Percentiles rank a stretch among this genome's conserved stretches.
phyloP scores from a whole-genome alignment of 1,140 invertebrate genomes.

The Drosophila albomicans region DNA sequence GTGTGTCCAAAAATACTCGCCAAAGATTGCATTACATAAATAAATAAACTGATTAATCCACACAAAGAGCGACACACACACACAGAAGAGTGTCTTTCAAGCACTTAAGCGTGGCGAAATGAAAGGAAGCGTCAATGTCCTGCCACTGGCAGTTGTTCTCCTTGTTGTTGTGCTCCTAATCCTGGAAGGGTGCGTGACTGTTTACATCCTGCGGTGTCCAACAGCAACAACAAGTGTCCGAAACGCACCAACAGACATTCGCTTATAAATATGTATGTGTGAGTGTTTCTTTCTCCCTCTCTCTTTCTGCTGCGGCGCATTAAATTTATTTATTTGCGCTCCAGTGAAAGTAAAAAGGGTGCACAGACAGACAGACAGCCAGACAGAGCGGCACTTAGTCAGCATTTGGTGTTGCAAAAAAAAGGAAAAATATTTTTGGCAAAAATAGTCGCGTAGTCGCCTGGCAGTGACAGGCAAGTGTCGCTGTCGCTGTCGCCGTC shows the following conservation, averaged over 20 bases:
- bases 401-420: constrained; percentile 60
- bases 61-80: constrained; percentile 12
- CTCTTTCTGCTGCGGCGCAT: constrained; percentile 41
- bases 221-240: constrained; percentile 27
- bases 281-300: background rate
- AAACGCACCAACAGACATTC: constrained; percentile 13
- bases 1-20: constrained; percentile 48
- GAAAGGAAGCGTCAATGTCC: constrained; percentile 51
- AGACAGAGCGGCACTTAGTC: constrained; percentile 65
- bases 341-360: constrained; percentile 51
- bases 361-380: constrained; percentile 23
- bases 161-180: constrained; percentile 20
- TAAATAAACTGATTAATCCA: constrained; percentile 74
- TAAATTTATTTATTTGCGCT: constrained; percentile 59
- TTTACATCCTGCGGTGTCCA: constrained; percentile 18
- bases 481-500: constrained; percentile 35
- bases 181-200: constrained; percentile 19
- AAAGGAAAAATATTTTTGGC: constrained; percentile 37
- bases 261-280: background rate
- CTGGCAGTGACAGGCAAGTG: constrained; percentile 51
- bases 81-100: constrained; percentile 2
- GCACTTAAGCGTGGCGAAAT: constrained; percentile 30
- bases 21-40: constrained; percentile 44
- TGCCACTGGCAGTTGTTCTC: constrained; percentile 2
- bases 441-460: constrained; percentile 53